Evolutionary conservation across 2,797 vertebrate genomes (phyloP).

Genomic region (Malacoraja senta): DNA sequence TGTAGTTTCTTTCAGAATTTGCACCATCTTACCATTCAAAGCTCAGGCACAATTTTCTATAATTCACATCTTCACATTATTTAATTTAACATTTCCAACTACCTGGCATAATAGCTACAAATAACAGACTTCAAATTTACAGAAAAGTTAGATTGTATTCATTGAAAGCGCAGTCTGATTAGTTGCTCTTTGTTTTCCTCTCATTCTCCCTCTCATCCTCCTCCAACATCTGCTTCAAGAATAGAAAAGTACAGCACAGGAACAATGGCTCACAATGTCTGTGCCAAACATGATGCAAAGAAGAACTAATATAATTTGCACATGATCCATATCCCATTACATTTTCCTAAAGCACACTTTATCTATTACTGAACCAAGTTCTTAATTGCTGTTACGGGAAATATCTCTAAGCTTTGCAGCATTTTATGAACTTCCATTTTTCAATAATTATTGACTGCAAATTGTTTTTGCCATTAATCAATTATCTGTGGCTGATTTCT

Average conservation of each 20-base stretch:
- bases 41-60: background rate
- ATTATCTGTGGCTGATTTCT: background rate
- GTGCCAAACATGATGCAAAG: too few species aligned
- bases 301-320: too few species aligned
- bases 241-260: too few species aligned
- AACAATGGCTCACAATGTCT: too few species aligned
- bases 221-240: too few species aligned
- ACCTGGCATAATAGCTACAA: background rate
- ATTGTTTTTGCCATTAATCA: conserved; percentile 3
- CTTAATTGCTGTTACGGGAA: background rate
- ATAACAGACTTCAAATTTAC: background rate
- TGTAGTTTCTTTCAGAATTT: background rate
- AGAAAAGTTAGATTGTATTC: too few species aligned
- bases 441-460: background rate
- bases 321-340: background rate
- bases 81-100: background rate
- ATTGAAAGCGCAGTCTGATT: too few species aligned
- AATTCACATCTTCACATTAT: background rate
- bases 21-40: background rate
- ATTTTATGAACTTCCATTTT: background rate
- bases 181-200: too few species aligned
- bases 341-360: background rate
- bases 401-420: background rate
- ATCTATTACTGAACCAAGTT: background rate
- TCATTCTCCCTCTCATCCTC: too few species aligned